A percentile compares a stretch with the other conserved stretches of the same genome.
These are phyloP conservation scores for Vimba vimba DNA, from an alignment of 2,113 vertebrate species.

Conservation along the genomic window DNA sequence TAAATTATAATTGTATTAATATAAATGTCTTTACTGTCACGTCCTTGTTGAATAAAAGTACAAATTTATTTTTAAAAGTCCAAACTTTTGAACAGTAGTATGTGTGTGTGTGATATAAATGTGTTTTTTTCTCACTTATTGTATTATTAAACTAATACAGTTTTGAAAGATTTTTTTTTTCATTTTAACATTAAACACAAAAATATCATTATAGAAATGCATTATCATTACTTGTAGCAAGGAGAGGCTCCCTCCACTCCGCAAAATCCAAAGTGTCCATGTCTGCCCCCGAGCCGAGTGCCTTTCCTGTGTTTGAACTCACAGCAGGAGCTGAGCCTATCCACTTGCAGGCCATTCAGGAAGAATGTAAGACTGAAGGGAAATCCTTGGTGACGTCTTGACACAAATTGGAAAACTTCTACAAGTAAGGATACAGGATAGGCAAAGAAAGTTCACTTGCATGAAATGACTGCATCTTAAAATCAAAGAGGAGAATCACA, in stretches of 20 bases:
- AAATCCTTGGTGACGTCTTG: constrained; percentile 87
- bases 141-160: too few species aligned
- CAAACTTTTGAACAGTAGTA: not conserved
- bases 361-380: constrained; percentile 97
- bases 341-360: constrained; percentile 88
- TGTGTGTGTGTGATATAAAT: too few species aligned
- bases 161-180: too few species aligned
- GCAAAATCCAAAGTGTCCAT: constrained; percentile 84
- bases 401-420: constrained; percentile 91
- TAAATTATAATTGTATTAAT: not conserved
- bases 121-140: too few species aligned
- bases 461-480: not conserved
- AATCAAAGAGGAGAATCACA: not conserved
- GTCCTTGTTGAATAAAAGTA: not conserved
- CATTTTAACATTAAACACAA: too few species aligned
- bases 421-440: constrained; percentile 54
- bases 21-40: not conserved
- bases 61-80: not conserved
- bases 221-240: constrained; percentile 85
- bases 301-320: constrained; percentile 88
- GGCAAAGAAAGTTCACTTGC: not conserved
- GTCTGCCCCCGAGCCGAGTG: constrained; percentile 79
- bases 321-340: constrained; percentile 95
- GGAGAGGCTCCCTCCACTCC: constrained; percentile 84
- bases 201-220: not conserved